Conservation (phyloP, 2,888 invertebrate species). For the Metopia argyrocephala region DNA sequence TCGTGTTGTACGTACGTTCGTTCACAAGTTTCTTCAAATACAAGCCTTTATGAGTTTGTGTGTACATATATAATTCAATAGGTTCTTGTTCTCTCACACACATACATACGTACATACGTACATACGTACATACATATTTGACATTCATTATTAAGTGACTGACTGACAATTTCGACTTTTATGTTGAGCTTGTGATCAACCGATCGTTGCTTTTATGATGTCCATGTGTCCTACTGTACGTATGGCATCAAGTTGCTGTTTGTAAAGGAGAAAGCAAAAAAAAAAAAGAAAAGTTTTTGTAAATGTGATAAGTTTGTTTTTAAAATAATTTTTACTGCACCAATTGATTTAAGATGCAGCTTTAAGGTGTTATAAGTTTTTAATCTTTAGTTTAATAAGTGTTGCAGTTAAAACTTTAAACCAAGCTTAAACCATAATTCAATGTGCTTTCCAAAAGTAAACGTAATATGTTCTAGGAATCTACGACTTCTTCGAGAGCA, state of each 20-base stretch:
- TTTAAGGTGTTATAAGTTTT: too few relatives aligned
- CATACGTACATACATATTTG: neutral
- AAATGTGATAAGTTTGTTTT: too few relatives aligned
- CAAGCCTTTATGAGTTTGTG: neutral
- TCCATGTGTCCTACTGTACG: slow-evolving; percentile 63
- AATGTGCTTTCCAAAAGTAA: too few relatives aligned
- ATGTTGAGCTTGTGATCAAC: slow-evolving; percentile 48
- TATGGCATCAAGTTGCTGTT: slow-evolving; percentile 62
- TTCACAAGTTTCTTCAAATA: slow-evolving; percentile 16
- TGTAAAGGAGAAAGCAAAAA: slow-evolving; percentile 10
- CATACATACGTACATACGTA: neutral
- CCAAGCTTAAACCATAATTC: too few relatives aligned
- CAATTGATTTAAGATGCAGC: too few relatives aligned
- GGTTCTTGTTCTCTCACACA: neutral
- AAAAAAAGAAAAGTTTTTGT: neutral
- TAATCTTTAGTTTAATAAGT: too few relatives aligned
- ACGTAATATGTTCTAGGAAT: too few relatives aligned
- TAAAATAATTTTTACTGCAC: too few relatives aligned
- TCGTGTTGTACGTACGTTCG: slow-evolving; percentile 41
- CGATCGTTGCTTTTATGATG: slow-evolving; percentile 46
- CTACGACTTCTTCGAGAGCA: too few relatives aligned
- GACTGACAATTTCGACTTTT: slow-evolving; percentile 37
- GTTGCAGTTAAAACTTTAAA: too few relatives aligned
- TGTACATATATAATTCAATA: slow-evolving; percentile 4
- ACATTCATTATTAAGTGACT: slow-evolving; percentile 6